Base-by-base conservation (phyloP, 2,888 invertebrate species). In the Synergus umbraculus region DNA sequence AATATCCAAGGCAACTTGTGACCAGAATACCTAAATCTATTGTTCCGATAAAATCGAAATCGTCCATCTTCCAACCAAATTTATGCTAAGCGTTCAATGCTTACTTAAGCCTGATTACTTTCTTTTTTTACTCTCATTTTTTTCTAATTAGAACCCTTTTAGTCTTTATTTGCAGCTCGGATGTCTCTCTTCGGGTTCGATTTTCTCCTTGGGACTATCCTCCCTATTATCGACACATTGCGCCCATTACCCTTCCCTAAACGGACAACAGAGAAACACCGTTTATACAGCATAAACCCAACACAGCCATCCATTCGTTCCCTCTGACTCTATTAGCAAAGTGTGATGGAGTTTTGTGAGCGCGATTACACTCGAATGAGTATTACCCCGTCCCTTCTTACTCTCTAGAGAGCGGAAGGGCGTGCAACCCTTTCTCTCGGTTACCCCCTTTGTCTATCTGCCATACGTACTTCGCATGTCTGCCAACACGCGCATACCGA, bases 281-380 rank as follows among this genome's bases (percentile, higher is more conserved):
- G 85, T 86, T 86, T 87, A 87, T 84, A 85, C 83, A 84, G 85
- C 88, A 88, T 89, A 89, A 89, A 89, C 86, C 85, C 86, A 65
- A 83, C 83, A 87, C 82, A 83, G 83, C 86, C 86, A 88, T 88
- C 87, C 87, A 87, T 86, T 87, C 85, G 86, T 86, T 85, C 82
- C 84, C 85, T 83, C 87, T 88, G 88, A 89, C 90, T 91, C 92
- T 92, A 92, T 92, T 92, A 92, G 92, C 90, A 91, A 91, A 92
- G 91, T 91, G 92, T 92, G 92, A 92, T 92, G 92, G 92, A 92
- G 92, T 92, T 92, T 92, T 92, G 92, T 91, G 90, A 92, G 92
- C 91, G 90, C 92, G 92, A 92, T 92, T 92, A 92, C 91, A 92
- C 92, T 89, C 90, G 90, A 92, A 92, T 92, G 92, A 92, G 92